Conservation (phyloP, 2,888 invertebrate genomes). For the Tiphia femorata region DNA sequence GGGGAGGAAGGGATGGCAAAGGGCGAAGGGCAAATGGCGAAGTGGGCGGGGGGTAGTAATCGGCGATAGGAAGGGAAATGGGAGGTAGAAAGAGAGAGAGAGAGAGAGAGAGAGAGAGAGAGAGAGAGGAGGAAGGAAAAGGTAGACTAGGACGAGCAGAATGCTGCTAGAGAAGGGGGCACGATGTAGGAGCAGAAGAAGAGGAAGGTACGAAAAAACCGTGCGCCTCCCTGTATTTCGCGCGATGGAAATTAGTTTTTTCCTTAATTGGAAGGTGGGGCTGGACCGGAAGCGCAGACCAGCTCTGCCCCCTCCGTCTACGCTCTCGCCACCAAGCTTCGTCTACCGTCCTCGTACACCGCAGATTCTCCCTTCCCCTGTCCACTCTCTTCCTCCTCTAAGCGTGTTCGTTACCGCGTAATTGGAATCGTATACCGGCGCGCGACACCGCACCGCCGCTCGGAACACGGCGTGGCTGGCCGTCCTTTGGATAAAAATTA, state of each 20-base stretch:
- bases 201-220: conserved; percentile 11
- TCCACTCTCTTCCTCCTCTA: not conserved
- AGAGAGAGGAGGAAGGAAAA: conserved; percentile 19
- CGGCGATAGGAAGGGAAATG: not conserved
- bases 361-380: not conserved
- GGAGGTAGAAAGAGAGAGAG: not conserved
- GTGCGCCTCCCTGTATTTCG: conserved; percentile 34
- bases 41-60: not conserved
- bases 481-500: conserved; percentile 18
- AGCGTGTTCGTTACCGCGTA: conserved; percentile 27
- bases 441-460: not conserved
- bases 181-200: not conserved
- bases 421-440: conserved; percentile 46
- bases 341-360: too few relatives aligned
- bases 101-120: not conserved
- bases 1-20: conserved; percentile 6
- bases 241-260: conserved; percentile 62
- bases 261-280: conserved; percentile 60
- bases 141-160: conserved; percentile 12
- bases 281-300: too few relatives aligned
- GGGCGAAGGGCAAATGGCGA: conserved; percentile 5
- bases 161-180: not conserved
- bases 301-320: too few relatives aligned
- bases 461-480: not conserved
- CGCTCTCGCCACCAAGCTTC: too few relatives aligned